Base-by-base conservation (phyloP, 2,888 invertebrate genomes). In the Bhutanitis thaidina region DNA sequence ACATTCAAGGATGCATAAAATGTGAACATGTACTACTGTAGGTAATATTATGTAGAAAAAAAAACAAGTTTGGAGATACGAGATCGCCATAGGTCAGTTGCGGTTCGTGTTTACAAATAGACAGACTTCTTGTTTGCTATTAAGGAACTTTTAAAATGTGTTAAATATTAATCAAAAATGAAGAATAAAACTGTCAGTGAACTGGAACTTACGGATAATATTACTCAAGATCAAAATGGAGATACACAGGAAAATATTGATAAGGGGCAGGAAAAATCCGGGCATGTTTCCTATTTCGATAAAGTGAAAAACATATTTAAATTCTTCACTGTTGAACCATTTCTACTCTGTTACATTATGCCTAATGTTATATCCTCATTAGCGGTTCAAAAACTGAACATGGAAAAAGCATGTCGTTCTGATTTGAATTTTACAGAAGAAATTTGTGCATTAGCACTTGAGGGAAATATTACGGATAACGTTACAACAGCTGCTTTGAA, bases 271-370 rank as follows among this genome's bases (percentile, higher is more conserved):
- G 49, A 37, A 43, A 37, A n/a, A 16, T 8, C 8, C 10, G 37
- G 10, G 25, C 36, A 45, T 43, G 58, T 59, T 16, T 30, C 45
- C 8, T 36, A 25, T 36, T 51, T 41, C 44, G 54, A 60, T 40
- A 56, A 59, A 41, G 53, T 79, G 1, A 60, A 59, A 52, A 68
- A 57, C 13, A 51, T 69, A 32, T 57, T 81, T 7, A 65, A 58
- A 3, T 81, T 77, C 56, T 77, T 93, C 13, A 93, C 93, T 0
- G 93, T 93, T 1, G 93, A 93, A 71, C 93, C 93, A 0, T 91
- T 92, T 64, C 69, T 93, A 40, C 75, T 93, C 7, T 92, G 91
- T 57, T 93, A 92, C 62, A 83, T 93, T 16, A 77, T 93, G 67
- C 93, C 93, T 9, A 90, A 82, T 59, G 85, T 91, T 0, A 77